Base-by-base conservation (phyloP, 2,797 vertebrate genomes). In the Malurus splendens region DNA sequence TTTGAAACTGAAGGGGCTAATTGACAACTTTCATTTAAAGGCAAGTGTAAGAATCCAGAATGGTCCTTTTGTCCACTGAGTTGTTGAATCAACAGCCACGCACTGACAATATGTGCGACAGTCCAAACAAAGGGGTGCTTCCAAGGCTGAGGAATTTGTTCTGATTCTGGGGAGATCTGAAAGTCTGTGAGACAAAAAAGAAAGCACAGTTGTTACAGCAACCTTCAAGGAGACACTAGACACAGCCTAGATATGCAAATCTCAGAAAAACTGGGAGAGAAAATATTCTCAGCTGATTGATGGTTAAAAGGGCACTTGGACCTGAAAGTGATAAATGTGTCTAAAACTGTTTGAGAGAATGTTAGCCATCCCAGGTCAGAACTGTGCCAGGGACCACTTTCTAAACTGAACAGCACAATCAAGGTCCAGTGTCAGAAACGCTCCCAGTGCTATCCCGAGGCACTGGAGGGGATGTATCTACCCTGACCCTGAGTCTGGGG, bases 11-110 rank as follows among this genome's bases (percentile, higher is more conserved):
- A 89, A 95, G 93, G 52, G 70, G 33, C 82, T 93, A 94, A 94
- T 94, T 93, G 92, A 94, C 89, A 94, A 93, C 93, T 95, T 93
- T 90, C 70, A 94, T 94, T 94, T 95, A 87, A 90, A 94, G 42
- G 80, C 87, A 86, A 95, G 89, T 75, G 52, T 93, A 95, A 89
- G 89, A 92, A 92, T 55, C 59, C 80, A 62, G 77, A 86, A 92
- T 42, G 48, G 56, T 81, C 56, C 85, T 79, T 95, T 95, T 95
- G 93, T 95, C 70, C 4, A 3, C 70, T 28, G 70, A 87, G 82
- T 72, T 89, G 90, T 87, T 94, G 73, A 94, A 83, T 89, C 92
- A 95, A 92, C 44, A 92, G 74, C 77, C 82, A 86, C 3, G 0
- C 38, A 75, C 51, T 85, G 79, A 87, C 82, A 92, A 82, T 75